Conservation (phyloP, 2,888 invertebrate genomes). For the Flabesymbios commensalis region DNA sequence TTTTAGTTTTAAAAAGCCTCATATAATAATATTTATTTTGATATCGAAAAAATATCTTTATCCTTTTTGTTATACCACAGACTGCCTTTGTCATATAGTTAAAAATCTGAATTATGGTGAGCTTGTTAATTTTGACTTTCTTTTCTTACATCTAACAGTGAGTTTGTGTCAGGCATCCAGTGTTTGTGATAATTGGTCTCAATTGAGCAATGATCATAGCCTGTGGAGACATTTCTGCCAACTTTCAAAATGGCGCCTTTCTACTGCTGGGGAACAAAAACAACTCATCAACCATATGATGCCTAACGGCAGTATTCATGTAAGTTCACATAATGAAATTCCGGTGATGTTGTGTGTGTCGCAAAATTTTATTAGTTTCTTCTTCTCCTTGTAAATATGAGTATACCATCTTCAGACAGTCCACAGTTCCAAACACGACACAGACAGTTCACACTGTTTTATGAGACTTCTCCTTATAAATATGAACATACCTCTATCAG, state of each 20-base stretch:
- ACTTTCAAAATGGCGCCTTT: conserved; percentile 60
- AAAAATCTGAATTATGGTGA: too few relatives aligned
- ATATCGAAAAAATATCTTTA: too few relatives aligned
- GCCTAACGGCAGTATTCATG: conserved; percentile 54
- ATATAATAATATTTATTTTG: too few relatives aligned
- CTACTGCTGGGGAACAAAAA: conserved; percentile 59
- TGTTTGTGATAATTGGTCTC: conserved; percentile 59
- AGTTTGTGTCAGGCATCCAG: conserved; percentile 56
- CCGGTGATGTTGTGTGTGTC: background rate
- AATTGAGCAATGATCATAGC: conserved; percentile 55
- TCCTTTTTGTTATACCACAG: too few relatives aligned
- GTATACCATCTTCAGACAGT: too few relatives aligned
- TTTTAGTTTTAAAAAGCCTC: too few relatives aligned
- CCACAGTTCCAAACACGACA: too few relatives aligned
- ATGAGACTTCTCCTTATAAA: too few relatives aligned
- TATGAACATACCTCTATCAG: too few relatives aligned
- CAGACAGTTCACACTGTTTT: too few relatives aligned
- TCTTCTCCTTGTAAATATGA: background rate
- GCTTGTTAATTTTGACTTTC: too few relatives aligned
- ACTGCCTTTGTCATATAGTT: too few relatives aligned
- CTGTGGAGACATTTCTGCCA: conserved; percentile 62
- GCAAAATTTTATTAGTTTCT: background rate
- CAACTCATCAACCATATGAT: conserved; percentile 58
- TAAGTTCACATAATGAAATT: conserved; percentile 17
- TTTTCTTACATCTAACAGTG: conserved; percentile 50